Percentiles rank a stretch among this genome's conserved stretches.
These are phyloP conservation scores for Ariopsis seemanni DNA, from an alignment of 2,113 vertebrate species.

Conservation along the genomic window DNA sequence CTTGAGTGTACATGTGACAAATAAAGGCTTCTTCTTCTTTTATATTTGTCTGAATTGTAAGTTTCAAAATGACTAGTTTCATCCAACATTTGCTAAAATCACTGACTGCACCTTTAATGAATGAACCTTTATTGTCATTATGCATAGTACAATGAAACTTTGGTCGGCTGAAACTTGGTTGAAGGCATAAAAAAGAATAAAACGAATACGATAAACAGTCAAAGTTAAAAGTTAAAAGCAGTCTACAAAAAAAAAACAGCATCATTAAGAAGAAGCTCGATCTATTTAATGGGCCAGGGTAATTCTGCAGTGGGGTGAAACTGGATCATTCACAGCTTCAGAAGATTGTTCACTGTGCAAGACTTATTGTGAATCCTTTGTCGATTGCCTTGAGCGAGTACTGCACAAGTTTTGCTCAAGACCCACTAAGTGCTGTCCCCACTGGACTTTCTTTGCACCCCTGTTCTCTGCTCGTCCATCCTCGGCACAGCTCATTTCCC, in stretches of 20 bases:
- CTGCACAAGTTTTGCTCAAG: constrained; percentile 33
- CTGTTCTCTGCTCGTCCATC: constrained; percentile 50
- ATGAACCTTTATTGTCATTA: no score
- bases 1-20: no score
- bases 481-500: constrained; percentile 62
- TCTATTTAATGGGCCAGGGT: not conserved
- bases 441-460: constrained; percentile 58
- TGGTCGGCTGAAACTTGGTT: no score
- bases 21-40: no score
- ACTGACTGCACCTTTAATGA: not conserved
- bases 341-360: not conserved
- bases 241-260: no score
- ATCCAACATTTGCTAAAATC: not conserved
- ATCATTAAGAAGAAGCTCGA: not conserved
- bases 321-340: not conserved
- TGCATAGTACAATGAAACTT: no score
- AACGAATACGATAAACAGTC: no score
- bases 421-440: constrained; percentile 36
- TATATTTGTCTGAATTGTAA: not conserved
- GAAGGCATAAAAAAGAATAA: no score
- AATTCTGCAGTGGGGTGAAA: not conserved
- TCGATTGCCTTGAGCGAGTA: constrained; percentile 10
- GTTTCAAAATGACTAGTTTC: not conserved
- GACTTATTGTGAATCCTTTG: not conserved
- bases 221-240: no score